phyloP scores from a whole-genome alignment of 1,140 invertebrate genomes.

The Bilobella aurantiaca region DNA sequence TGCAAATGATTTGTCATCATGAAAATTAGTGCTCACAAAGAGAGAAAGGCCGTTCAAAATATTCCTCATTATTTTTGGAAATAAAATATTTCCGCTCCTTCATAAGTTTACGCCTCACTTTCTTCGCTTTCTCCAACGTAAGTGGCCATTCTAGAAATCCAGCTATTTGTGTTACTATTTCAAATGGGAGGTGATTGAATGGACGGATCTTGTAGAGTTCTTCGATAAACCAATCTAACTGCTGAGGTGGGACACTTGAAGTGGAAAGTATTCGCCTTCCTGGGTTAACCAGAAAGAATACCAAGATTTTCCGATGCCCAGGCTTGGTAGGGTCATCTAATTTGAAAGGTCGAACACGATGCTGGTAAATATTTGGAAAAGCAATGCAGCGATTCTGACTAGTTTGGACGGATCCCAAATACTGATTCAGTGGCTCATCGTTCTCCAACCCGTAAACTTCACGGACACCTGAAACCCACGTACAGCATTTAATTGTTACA shows the following conservation, averaged over 20 bases:
- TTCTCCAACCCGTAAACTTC: too few species aligned
- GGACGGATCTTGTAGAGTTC: background rate
- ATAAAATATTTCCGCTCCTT: background rate
- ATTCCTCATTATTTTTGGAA: background rate
- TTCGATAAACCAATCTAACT: background rate
- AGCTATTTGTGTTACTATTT: background rate
- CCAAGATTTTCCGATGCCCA: constrained; percentile 4
- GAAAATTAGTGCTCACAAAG: background rate
- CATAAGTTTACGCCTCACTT: background rate
- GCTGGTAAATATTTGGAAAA: constrained; percentile 19
- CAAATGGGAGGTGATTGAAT: background rate
- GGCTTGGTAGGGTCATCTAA: background rate
- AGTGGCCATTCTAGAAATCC: background rate
- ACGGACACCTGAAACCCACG: background rate
- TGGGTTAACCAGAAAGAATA: constrained; percentile 6
- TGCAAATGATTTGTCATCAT: too few species aligned
- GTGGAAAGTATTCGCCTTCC: background rate
- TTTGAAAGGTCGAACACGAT: constrained; percentile 15
- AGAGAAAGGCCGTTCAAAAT: background rate
- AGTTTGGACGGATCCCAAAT: background rate
- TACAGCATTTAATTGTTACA: too few species aligned
- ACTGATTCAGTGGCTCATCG: constrained; percentile 7
- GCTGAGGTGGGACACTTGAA: background rate
- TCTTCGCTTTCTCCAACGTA: background rate
- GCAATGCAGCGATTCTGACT: constrained; percentile 6